Percentiles rank a stretch among this genome's conserved stretches.
These are phyloP conservation scores for Neogobius melanostomus DNA, from an alignment of 2,113 vertebrate genomes.

Conservation along the genomic window DNA sequence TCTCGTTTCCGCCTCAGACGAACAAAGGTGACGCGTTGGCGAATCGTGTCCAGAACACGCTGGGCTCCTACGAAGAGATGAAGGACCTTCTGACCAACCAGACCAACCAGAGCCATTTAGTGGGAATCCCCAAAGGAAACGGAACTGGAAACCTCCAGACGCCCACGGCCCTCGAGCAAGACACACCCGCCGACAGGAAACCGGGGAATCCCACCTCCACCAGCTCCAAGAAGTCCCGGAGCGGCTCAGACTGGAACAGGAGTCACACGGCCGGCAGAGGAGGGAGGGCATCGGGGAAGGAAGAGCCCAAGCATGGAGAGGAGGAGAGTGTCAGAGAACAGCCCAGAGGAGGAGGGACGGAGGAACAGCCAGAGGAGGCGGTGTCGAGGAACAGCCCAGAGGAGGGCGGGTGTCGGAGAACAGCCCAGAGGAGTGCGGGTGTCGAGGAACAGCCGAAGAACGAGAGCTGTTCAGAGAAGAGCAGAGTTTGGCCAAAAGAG, in stretches of 20 bases:
- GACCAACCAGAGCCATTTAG: slow-evolving; percentile 95
- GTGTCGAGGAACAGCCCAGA: slow-evolving; percentile 39
- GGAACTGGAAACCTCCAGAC: slow-evolving; percentile 80
- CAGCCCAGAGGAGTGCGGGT: slow-evolving; percentile 83
- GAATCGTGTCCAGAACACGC: slow-evolving; percentile 90
- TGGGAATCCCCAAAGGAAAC: slow-evolving; percentile 89
- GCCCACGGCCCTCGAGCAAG: slow-evolving; percentile 68
- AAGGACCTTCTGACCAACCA: slow-evolving; percentile 93
- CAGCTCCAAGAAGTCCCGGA: slow-evolving; percentile 82
- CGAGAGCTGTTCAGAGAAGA: slow-evolving; percentile 85
- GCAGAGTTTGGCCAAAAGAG: slow-evolving; percentile 79
- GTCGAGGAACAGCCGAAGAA: slow-evolving; percentile 77
- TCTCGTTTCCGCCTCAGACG: slow-evolving; percentile 74
- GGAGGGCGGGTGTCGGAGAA: slow-evolving; percentile 66
- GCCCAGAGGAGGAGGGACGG: slow-evolving; percentile 79
- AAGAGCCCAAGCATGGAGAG: slow-evolving; percentile 29
- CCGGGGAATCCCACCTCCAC: slow-evolving; percentile 72
- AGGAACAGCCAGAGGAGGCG: slow-evolving; percentile 68
- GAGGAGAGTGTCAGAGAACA: slow-evolving; percentile 59
- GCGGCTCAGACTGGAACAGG: slow-evolving; percentile 81
- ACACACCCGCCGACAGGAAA: slow-evolving; percentile 45
- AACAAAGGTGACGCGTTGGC: slow-evolving; percentile 95
- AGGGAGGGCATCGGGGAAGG: slow-evolving; percentile 68
- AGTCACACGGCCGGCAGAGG: slow-evolving; percentile 59
- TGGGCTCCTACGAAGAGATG: slow-evolving; percentile 96